Base-by-base conservation (phyloP, 2,113 vertebrate species). In the Corvus hawaiiensis region DNA sequence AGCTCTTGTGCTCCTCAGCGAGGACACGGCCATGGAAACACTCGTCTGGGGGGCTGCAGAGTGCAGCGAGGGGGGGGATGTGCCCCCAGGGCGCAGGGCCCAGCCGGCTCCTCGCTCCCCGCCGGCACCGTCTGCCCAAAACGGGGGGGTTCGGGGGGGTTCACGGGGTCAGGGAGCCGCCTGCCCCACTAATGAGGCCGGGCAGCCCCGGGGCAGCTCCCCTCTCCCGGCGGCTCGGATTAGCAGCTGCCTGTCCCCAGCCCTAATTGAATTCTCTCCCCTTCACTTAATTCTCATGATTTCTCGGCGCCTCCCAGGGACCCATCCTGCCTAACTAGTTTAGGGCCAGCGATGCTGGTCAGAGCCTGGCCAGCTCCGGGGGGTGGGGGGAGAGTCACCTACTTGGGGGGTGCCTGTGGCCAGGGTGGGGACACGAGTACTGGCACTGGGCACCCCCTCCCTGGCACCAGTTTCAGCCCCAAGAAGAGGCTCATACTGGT, bases 281-380 rank as follows among this genome's bases (percentile, higher is more conserved):
- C 91, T 95, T 96, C 95, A 96, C 91, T 95, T 95, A 94, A 95
- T 95, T 97, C 93, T 96, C 91, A 96, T 95, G 87, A 96, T 96
- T 97, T 96, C 95, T 96, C 64, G 63, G 78, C 66, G 85, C 91
- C 84, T 97, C 96, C 91, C 52, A 0, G 91, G 86, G 95, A 95
- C 83, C 41, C 1, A 3, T 85, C 93, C 94, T 91, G 91, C 75
- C 94, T 94, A 97, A 96, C 94, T 83, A 69, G 96, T 97, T 97
- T 95, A 97, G 93, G 91, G 84, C 81, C 13, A 6, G 84, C 37
- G 43, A 6, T 5, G 9, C 85, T 1, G 4, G 48, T 78, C 83
- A 58, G 81, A 89, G 76, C 5, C 4, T 0, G 41, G 56, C 64
- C 6, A 2, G 92, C 55, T 89, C 51, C 14, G 8, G 26, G 83